These are phyloP conservation scores for Leptosomus discolor DNA, from an alignment of 2,113 vertebrate species.

Conservation along the genomic window DNA sequence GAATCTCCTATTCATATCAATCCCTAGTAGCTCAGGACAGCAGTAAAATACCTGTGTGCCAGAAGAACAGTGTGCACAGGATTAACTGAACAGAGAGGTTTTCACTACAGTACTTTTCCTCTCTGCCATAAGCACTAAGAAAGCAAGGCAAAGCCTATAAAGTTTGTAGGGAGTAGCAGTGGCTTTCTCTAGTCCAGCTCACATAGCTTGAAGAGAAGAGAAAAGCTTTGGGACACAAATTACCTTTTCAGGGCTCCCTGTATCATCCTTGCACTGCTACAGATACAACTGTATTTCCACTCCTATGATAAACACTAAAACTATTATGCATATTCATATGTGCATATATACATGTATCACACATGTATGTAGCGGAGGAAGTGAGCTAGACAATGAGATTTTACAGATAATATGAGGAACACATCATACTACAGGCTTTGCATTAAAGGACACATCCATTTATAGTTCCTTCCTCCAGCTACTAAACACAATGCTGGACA, in stretches of 20 bases:
- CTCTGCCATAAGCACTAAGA: neutral
- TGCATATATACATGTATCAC: neutral
- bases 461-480: neutral
- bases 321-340: neutral
- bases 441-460: neutral
- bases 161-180: neutral
- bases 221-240: neutral
- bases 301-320: neutral
- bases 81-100: neutral
- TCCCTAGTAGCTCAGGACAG: neutral
- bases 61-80: rapidly evolving
- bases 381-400: neutral
- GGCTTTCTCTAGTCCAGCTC: neutral
- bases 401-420: neutral
- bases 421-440: neutral
- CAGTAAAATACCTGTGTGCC: neutral
- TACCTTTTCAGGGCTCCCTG: neutral
- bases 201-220: neutral
- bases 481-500: neutral
- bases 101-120: neutral
- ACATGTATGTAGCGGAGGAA: neutral
- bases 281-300: neutral
- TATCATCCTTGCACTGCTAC: neutral
- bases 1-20: neutral
- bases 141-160: neutral